Evolutionary conservation across 2,888 invertebrate species (phyloP).

Genomic region (Uloborus plumipes): DNA sequence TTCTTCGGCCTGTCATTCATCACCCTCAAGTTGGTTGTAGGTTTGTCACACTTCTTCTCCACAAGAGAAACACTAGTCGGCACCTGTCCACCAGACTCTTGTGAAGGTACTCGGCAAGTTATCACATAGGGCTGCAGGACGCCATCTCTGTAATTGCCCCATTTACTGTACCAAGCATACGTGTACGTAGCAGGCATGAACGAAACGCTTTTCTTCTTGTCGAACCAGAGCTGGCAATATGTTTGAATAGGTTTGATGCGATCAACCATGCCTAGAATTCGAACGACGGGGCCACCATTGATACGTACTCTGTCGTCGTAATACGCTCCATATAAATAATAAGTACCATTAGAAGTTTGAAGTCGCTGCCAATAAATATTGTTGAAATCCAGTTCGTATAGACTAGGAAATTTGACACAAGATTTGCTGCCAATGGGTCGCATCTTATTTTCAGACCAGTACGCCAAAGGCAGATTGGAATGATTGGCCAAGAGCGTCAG

Average conservation of each 20-base stretch:
- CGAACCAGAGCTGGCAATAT: slow-evolving; percentile 76
- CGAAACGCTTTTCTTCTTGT: slow-evolving; percentile 74
- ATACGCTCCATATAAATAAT: slow-evolving; percentile 91
- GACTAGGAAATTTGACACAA: slow-evolving; percentile 76
- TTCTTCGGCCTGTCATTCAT: slow-evolving; percentile 82
- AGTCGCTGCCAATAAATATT: slow-evolving; percentile 94
- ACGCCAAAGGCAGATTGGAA: slow-evolving; percentile 86
- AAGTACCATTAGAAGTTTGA: slow-evolving; percentile 81
- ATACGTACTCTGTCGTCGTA: slow-evolving; percentile 86
- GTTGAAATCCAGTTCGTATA: slow-evolving; percentile 92
- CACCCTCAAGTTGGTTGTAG: slow-evolving; percentile 84
- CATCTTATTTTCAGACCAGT: slow-evolving; percentile 87
- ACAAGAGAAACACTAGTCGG: slow-evolving; percentile 84
- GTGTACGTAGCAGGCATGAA: slow-evolving; percentile 91
- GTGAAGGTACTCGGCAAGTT: slow-evolving; percentile 84
- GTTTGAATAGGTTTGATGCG: slow-evolving; percentile 82
- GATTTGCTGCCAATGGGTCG: slow-evolving; percentile 75
- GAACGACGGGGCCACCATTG: slow-evolving; percentile 87
- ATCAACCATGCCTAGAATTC: slow-evolving; percentile 90
- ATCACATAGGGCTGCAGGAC: slow-evolving; percentile 92
- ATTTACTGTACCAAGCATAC: slow-evolving; percentile 93
- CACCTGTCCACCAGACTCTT: slow-evolving; percentile 61
- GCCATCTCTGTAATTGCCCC: slow-evolving; percentile 93
- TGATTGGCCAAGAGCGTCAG: slow-evolving; percentile 70
- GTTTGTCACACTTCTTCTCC: slow-evolving; percentile 86